Evolutionary conservation across 2,888 invertebrate genomes (phyloP).

Genomic region (Cheilosia urbana): DNA sequence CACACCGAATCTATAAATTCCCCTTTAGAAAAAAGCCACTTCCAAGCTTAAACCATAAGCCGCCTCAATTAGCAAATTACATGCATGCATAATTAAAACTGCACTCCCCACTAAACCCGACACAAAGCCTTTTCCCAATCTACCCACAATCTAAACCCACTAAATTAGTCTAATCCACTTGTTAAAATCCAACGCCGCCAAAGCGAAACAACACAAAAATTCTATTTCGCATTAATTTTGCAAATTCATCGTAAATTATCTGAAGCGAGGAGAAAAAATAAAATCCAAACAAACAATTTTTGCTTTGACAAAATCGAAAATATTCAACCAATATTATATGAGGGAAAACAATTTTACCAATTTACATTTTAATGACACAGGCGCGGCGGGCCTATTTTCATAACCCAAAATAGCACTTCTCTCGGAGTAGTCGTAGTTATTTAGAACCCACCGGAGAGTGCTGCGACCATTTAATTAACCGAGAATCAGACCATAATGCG

Average conservation of each 20-base stretch:
- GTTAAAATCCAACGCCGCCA: conserved; percentile 46
- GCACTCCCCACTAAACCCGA: background rate
- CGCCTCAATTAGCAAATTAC: conserved; percentile 19
- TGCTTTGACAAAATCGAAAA: conserved; percentile 30
- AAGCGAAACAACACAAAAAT: background rate
- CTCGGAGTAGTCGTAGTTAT: conserved; percentile 12
- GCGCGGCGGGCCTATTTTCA: conserved; percentile 19
- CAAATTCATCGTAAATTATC: conserved; percentile 56
- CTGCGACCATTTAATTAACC: conserved; percentile 65
- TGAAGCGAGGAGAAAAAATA: conserved; percentile 8
- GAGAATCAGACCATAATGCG: conserved; percentile 62
- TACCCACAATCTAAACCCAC: conserved; percentile 2
- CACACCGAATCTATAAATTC: background rate
- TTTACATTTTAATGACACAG: conserved; percentile 66
- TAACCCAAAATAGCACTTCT: conserved; percentile 41
- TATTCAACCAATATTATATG: conserved; percentile 5
- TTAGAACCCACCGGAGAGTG: conserved; percentile 21
- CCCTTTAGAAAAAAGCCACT: background rate
- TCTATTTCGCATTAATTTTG: conserved; percentile 34
- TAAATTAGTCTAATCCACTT: conserved; percentile 69
- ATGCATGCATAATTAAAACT: conserved; percentile 20
- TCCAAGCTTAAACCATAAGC: background rate
- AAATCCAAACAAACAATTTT: conserved; percentile 6
- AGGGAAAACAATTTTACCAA: conserved; percentile 40
- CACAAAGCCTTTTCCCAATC: conserved; percentile 1